Conservation (phyloP, 1,140 invertebrate genomes). For the Leptinotarsa defecta region DNA sequence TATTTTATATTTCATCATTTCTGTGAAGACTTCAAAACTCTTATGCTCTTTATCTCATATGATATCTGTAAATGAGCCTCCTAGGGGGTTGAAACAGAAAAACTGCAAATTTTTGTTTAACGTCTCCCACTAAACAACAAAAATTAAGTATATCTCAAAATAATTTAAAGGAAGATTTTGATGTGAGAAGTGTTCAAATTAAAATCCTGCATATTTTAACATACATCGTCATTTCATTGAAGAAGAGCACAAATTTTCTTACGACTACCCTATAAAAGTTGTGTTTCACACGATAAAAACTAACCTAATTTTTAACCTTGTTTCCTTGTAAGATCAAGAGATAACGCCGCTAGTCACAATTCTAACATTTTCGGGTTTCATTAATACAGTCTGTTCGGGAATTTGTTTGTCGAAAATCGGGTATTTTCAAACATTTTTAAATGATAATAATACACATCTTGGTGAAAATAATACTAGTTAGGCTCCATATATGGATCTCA, state of each 20-base stretch:
- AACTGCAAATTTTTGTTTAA: no score
- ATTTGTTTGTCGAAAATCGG: conserved; percentile 13
- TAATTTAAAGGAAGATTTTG: no score
- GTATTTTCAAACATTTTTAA: background rate
- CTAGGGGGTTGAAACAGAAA: no score
- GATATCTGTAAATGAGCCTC: no score
- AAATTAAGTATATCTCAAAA: no score
- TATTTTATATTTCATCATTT: no score
- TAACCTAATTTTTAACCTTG: conserved; percentile 47
- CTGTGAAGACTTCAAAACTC: no score
- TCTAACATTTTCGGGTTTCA: conserved; percentile 43
- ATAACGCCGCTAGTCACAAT: conserved; percentile 53
- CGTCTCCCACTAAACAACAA: no score
- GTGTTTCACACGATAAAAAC: conserved; percentile 45
- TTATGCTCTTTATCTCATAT: no score
- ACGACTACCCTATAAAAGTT: background rate
- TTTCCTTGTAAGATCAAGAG: conserved; percentile 41
- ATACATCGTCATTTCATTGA: background rate
- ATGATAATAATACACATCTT: conserved; percentile 8
- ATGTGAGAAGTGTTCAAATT: no score
- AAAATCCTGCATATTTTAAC: no score
- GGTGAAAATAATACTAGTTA: conserved; percentile 28
- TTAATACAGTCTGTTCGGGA: conserved; percentile 38
- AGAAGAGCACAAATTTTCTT: background rate
- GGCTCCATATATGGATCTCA: conserved; percentile 9